These are phyloP conservation scores for Euwallacea similis DNA, from an alignment of 1,140 invertebrate genomes.

Conservation along the genomic window DNA sequence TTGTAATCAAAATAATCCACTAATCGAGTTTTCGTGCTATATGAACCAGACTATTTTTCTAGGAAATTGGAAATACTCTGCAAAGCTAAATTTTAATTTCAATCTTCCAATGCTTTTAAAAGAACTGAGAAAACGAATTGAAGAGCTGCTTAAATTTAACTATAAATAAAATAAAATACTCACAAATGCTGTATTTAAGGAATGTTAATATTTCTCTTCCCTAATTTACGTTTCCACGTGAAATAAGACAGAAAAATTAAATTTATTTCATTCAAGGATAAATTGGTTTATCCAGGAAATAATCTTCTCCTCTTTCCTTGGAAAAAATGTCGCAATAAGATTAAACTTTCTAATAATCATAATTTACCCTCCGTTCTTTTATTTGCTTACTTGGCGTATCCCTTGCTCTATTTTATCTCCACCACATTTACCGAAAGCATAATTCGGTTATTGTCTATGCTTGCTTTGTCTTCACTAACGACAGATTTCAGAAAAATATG, in stretches of 20 bases:
- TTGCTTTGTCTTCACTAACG: too few relatives aligned
- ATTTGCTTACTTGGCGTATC: constrained; percentile 1
- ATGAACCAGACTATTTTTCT: too few relatives aligned
- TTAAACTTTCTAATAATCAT: constrained; percentile 5
- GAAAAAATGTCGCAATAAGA: constrained; percentile 9
- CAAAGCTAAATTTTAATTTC: too few relatives aligned
- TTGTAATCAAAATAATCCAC: not conserved
- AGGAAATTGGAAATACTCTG: too few relatives aligned
- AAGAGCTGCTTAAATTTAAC: too few relatives aligned
- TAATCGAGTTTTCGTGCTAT: not conserved
- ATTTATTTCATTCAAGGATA: not conserved
- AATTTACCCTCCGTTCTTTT: constrained; percentile 5
- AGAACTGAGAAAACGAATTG: too few relatives aligned
- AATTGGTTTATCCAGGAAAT: constrained; percentile 6
- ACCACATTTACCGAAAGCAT: not conserved
- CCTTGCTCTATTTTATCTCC: constrained; percentile 2
- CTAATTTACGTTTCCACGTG: not conserved
- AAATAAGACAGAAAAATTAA: not conserved
- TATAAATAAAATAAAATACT: too few relatives aligned
- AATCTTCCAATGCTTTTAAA: too few relatives aligned
- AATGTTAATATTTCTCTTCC: too few relatives aligned
- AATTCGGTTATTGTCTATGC: not conserved
- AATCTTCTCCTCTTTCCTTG: not conserved
- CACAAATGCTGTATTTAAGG: too few relatives aligned
- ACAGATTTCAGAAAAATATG: too few relatives aligned